Base-by-base conservation (phyloP, 1,140 invertebrate genomes). In the Branchinecta lindahli region DNA sequence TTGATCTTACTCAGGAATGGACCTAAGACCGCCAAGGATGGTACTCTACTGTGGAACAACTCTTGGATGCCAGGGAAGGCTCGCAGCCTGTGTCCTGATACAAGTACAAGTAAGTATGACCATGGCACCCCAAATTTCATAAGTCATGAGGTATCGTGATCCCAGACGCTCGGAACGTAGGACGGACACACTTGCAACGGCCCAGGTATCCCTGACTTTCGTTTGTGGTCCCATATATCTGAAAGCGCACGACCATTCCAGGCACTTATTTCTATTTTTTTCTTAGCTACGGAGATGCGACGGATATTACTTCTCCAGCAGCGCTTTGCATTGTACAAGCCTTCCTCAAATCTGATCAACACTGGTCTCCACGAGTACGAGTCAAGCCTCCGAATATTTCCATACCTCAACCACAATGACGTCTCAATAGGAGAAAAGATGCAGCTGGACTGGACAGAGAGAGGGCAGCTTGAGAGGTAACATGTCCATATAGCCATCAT, bases 291-390 rank as follows among this genome's bases (percentile, higher is more conserved):
- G 61, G 74, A 75, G 67, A 73, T 75, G 73, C 52, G 72, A 65
- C 69, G 73, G 3, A 72, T 73, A 15, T 66, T 73, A 46, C 70
- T 70, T 47, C 66, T 75, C 18, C 73, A 74, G 67, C 71, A 71
- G 45, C 70, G 68, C 18, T 75, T 75, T 66, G 70, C 72, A n/a
- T 66, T 75, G 15, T 69, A 74, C 70, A 66, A 71, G n/a, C 73
- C 72, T 6, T 70, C 72, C n/a, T 68, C 69, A n/a, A 72, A 72
- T 21, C 72, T 75, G 47, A 75, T 75, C 72, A 75, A 75, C 69
- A 75, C 74, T 1, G 74, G 74, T 1, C 73, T 75, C 8, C 70
- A 73, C 46, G 74, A 75, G 44, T 74, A 73, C 46, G 72, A 71
- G 12, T 66, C 66, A 33, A 66, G 70, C n/a, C 66, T 72, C 46